Percentiles rank a stretch among this genome's conserved stretches.
phyloP scores from a whole-genome alignment of 2,113 vertebrate genomes.

The Cheirogaleus medius region DNA sequence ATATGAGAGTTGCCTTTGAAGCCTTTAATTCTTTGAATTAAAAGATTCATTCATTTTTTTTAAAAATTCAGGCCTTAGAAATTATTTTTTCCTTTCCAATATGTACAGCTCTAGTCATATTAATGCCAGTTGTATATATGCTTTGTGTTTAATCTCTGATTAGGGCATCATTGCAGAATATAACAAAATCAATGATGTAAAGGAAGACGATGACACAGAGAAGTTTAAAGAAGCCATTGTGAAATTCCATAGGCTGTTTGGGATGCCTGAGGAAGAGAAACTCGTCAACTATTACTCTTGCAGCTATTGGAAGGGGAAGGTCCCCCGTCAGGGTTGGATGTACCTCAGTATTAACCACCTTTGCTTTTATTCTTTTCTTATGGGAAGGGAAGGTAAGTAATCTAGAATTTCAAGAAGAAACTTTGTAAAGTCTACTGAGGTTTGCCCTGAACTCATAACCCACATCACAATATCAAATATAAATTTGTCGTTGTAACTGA shows the following conservation, averaged over 20 bases:
- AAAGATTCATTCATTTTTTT: not conserved
- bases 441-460: not conserved
- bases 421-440: not conserved
- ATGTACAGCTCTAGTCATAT: not conserved
- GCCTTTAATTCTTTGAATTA: not conserved
- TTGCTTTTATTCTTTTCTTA: constrained; percentile 97
- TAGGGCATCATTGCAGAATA: constrained; percentile 98
- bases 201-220: constrained; percentile 97
- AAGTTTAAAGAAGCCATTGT: constrained; percentile 97
- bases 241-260: constrained; percentile 96
- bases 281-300: constrained; percentile 99
- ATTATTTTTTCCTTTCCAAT: not conserved
- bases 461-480: not conserved
- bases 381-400: constrained; percentile 95
- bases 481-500: not conserved
- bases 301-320: constrained; percentile 98
- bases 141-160: constrained; percentile 4
- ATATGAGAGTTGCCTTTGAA: not conserved
- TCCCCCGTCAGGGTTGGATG: constrained; percentile 98
- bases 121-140: not conserved
- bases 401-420: not conserved
- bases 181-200: constrained; percentile 96
- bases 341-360: constrained; percentile 99
- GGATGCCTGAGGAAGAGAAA: constrained; percentile 98
- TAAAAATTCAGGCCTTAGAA: not conserved